These are phyloP conservation scores for Stenurella melanura DNA, from an alignment of 2,888 invertebrate species.

Conservation along the genomic window DNA sequence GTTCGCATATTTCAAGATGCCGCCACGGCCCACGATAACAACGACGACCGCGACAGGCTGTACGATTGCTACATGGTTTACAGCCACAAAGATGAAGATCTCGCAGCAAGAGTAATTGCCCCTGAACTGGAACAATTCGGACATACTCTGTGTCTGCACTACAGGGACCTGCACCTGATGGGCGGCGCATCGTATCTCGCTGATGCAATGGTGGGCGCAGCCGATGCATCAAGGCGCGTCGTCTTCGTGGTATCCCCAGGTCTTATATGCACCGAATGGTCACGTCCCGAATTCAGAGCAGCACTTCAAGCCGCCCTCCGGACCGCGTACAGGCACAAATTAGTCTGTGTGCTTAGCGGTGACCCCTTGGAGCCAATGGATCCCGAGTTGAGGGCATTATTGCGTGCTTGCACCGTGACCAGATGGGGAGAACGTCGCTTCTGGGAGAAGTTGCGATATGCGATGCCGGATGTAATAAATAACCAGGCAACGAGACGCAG, in stretches of 20 bases:
- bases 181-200: conserved; percentile 79
- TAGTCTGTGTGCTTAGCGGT: conserved; percentile 79
- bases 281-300: conserved; percentile 86
- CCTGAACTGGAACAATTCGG: conserved; percentile 84
- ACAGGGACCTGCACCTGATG: conserved; percentile 78
- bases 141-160: conserved; percentile 82
- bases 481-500: conserved; percentile 75
- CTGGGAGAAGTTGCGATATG: conserved; percentile 88
- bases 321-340: conserved; percentile 79
- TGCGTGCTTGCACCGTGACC: conserved; percentile 82
- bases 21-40: conserved; percentile 74
- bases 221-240: conserved; percentile 82
- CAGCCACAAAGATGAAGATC: conserved; percentile 86
- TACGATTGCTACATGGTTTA: conserved; percentile 92
- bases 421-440: conserved; percentile 87
- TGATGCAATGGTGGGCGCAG: conserved; percentile 79
- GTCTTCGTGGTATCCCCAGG: conserved; percentile 87
- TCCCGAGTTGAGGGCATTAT: conserved; percentile 83
- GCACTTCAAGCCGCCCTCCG: conserved; percentile 87
- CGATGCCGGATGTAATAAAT: conserved; percentile 84
- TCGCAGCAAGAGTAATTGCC: conserved; percentile 81
- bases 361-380: conserved; percentile 84
- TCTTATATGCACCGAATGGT: conserved; percentile 90
- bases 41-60: conserved; percentile 74
- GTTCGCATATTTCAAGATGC: conserved; percentile 82